Evolutionary conservation across 2,113 vertebrate genomes (phyloP).

Genomic region (Psephotus haematonotus): DNA sequence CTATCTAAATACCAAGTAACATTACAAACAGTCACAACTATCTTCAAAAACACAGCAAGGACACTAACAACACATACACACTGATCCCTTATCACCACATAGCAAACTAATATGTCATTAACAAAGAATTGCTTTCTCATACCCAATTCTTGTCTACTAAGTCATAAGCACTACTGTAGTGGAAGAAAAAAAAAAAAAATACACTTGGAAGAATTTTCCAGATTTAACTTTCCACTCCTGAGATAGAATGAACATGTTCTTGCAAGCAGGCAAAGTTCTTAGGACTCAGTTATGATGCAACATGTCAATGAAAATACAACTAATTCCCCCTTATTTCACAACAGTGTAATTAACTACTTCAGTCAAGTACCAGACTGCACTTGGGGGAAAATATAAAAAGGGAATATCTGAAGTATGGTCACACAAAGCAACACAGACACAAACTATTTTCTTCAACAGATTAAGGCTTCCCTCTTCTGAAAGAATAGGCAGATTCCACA

Average conservation of each 20-base stretch:
- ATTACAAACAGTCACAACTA: not conserved
- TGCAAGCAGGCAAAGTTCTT: not conserved
- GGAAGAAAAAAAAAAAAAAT: not conserved
- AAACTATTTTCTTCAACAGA: not conserved
- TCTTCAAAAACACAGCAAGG: not conserved
- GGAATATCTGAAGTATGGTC: fast-evolving
- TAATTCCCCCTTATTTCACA: not conserved
- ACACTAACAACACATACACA: not conserved
- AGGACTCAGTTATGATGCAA: not conserved
- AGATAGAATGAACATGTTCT: not conserved
- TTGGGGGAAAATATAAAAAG: not conserved
- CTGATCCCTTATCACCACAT: not conserved
- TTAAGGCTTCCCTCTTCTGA: not conserved
- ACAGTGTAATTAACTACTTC: not conserved
- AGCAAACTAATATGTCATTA: not conserved
- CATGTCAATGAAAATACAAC: not conserved
- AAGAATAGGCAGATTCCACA: not conserved
- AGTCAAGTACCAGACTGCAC: not conserved
- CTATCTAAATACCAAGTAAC: not conserved
- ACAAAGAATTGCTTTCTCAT: not conserved
- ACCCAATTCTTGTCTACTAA: not conserved
- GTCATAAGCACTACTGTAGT: not conserved
- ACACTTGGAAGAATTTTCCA: not conserved
- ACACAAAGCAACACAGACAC: not conserved
- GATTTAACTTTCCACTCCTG: not conserved